Evolutionary conservation across 2,888 invertebrate species (phyloP), one percentile per base, ranked within the genome.

Genomic region (Sphecodes monilicornis): DNA sequence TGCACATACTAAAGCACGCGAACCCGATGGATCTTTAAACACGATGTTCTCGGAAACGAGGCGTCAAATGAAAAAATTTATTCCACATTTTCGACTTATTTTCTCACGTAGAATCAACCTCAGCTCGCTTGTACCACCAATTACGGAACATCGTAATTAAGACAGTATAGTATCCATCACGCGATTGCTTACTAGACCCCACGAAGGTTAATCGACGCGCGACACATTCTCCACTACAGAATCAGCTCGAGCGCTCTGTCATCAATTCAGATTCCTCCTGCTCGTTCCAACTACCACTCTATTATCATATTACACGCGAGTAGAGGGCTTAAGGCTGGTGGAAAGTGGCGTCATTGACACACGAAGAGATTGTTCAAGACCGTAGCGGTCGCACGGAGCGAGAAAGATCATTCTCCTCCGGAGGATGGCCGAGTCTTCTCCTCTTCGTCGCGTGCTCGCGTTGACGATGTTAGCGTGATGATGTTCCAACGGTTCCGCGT

Each of bases 401-500:
- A 26, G 57, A 54, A n/a, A 26, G 60, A 16, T 60, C 60, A 29
- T 6, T 32, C 26, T 32, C 13, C 29, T 18, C 18, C 18, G 18
- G 29, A 32, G 29, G 18, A 64, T 64, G 6, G 29, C 4, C 60
- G 64, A 32, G 32, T 43, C 71, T 71, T 43, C 69, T 22, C 36
- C 46, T 60, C 76, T 70, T 77, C 26, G 10, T 46, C 69, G 41
- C 26, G 41, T 36, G 26, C 54, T 74, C 39, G 22, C 75, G 43
- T 32, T 39, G 39, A 64, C 71, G 71, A 60, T 73, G 57, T 29
- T 57, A 3, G 57, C 77, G 68, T 39, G 46, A 39, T 76, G 77
- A 64, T 76, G 60, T 13, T 43, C 43, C 46, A 80, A 74, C 82
- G 79, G 75, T 75, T 81, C 73, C 26, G 80, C 66, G 82, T 76